phyloP scores from a whole-genome alignment of 2,113 vertebrate species.

The Thalassoma bifasciatum region DNA sequence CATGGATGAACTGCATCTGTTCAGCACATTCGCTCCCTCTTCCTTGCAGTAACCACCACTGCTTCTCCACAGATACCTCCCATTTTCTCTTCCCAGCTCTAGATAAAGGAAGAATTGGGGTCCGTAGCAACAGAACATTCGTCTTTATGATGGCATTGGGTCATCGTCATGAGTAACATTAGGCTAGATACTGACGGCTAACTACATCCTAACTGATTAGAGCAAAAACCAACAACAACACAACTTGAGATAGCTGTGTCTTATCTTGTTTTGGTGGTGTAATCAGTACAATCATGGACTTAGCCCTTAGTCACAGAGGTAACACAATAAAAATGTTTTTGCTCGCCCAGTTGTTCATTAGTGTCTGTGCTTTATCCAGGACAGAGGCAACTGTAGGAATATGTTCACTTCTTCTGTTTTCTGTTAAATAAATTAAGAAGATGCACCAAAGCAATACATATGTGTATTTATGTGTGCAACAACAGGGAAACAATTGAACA shows the following conservation, averaged over 20 bases:
- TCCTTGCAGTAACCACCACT: neutral
- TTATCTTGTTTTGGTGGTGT: constrained; percentile 43
- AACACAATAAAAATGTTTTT: constrained; percentile 15
- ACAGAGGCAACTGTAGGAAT: neutral
- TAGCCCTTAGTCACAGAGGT: constrained; percentile 24
- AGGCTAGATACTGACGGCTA: constrained; percentile 21
- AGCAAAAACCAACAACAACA: constrained; percentile 23
- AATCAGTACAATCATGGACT: constrained; percentile 34
- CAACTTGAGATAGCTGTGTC: constrained; percentile 22
- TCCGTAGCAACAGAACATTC: neutral
- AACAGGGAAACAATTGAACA: no score
- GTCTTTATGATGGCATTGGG: constrained; percentile 26
- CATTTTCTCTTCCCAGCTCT: constrained; percentile 2
- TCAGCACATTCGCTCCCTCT: neutral
- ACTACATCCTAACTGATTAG: constrained; percentile 41
- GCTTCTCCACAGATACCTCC: constrained; percentile 2
- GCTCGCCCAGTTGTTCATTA: constrained; percentile 9
- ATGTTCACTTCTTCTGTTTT: neutral
- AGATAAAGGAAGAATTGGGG: neutral
- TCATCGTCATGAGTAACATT: constrained; percentile 26
- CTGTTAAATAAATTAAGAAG: neutral
- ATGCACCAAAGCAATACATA: no score
- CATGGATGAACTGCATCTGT: neutral
- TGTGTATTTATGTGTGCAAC: no score
- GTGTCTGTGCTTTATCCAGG: neutral